A percentile compares a stretch with the other conserved stretches of the same genome.
Evolutionary conservation across 2,113 vertebrate species (phyloP).

Genomic region (Salvelinus alpinus): DNA sequence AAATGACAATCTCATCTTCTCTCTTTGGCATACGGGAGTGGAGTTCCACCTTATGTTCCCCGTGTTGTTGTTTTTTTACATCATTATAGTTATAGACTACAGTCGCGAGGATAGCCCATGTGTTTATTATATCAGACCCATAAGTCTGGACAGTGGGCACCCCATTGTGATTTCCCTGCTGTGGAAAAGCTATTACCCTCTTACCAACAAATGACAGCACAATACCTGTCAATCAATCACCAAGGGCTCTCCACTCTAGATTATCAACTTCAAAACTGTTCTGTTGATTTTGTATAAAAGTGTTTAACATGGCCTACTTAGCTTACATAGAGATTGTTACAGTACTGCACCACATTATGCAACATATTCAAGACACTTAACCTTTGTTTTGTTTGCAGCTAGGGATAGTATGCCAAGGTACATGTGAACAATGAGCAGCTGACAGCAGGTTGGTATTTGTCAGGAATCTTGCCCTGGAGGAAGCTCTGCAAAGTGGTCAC

Average conservation of each 20-base stretch:
- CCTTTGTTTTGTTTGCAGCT: too few species aligned
- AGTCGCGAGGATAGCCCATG: neutral
- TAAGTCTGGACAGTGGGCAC: too few species aligned
- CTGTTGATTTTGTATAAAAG: neutral
- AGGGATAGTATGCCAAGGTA: neutral
- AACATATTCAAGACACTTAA: too few species aligned
- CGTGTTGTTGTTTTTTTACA: neutral
- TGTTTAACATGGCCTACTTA: too few species aligned
- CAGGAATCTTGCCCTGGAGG: too few species aligned
- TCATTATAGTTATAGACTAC: neutral
- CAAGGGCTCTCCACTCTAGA: too few species aligned
- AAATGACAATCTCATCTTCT: slow-evolving; percentile 48
- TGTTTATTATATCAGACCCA: too few species aligned
- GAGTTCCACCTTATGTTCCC: neutral
- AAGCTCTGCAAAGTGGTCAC: too few species aligned
- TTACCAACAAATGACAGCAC: neutral
- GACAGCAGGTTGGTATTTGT: too few species aligned
- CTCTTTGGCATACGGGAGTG: slow-evolving; percentile 42
- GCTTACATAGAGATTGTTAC: too few species aligned
- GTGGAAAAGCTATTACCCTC: neutral
- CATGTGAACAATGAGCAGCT: slow-evolving; percentile 51
- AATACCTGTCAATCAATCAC: neutral
- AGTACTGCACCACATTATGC: too few species aligned
- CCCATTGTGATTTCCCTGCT: neutral
- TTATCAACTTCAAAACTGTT: neutral